Evolutionary conservation across 1,140 invertebrate genomes (phyloP), one percentile per base, ranked within the genome.

Genomic region (Leptestheria dahalacensis): DNA sequence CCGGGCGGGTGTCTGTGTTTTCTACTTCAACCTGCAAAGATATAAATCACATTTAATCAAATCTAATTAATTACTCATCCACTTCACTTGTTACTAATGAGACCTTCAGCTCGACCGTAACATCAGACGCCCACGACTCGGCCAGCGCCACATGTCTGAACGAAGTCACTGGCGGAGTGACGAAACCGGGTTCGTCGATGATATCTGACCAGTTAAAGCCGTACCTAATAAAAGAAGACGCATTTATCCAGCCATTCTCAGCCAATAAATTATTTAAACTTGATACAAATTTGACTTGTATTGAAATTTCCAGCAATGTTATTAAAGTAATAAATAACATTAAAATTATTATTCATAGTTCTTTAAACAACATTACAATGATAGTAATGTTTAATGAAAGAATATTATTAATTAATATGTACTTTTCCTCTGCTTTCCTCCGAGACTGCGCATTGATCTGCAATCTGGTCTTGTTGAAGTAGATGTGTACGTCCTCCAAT

Each of bases 21-120:
- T 90, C 86, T 1, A 95, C 89, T 75, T 96, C 92, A 0, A 95
- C 86, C 53, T 55, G 41, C 4, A 28, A 60, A n/a, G 41, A 3
- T 28, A 46, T 46, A 48, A 61, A 28, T 15, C 57, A 60, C 21
- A 67, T 69, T 24, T 64, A 63, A 46, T 65, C 60, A 46, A 63
- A 57, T 18, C 69, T 59, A 50, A 69, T 68, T 28, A 4, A 3
- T 11, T 28, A 9, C 15, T 55, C 11, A n/a, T 47, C 26, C 11
- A 1, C 2, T 51, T 25, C 9, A 18, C 6, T n/a, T n/a, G 23
- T 51, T 9, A 52, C 1, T 9, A 4, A 20, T 2, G n/a, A 18
- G 29, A 67, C 67, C 74, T 96, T 95, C 86, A 96, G 93, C 20
- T 91, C 91, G 60, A 89, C 83, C 62, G 85, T 85, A 59, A 95